Percentiles rank a stretch among this genome's conserved stretches.
These are phyloP conservation scores for Dallia pectoralis DNA, from an alignment of 2,797 vertebrate genomes.

Conservation along the genomic window DNA sequence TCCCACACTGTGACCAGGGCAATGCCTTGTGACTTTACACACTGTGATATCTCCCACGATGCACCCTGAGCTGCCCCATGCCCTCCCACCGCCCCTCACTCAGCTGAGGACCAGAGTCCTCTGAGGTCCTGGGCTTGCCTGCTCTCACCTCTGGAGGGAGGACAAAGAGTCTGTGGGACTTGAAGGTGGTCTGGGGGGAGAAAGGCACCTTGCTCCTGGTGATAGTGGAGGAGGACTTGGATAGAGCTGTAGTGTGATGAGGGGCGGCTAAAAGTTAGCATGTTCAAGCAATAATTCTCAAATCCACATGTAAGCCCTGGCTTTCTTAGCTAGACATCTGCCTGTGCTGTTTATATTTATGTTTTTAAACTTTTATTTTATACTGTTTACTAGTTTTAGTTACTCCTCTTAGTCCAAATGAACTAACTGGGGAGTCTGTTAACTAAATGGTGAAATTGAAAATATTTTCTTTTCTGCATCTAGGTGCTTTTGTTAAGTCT, in stretches of 20 bases:
- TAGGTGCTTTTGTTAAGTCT: constrained; percentile 1
- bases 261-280: constrained; percentile 51
- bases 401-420: constrained; percentile 17
- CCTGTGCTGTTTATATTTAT: constrained; percentile 37
- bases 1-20: constrained; percentile 64
- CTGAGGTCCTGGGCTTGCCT: constrained; percentile 52
- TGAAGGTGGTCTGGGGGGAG: constrained; percentile 11
- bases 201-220: constrained; percentile 38
- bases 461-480: neutral
- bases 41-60: constrained; percentile 83
- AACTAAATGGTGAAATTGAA: neutral
- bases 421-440: neutral
- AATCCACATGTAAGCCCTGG: constrained; percentile 40
- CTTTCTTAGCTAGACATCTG: constrained; percentile 34
- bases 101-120: constrained; percentile 47
- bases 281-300: constrained; percentile 73
- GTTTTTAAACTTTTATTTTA: constrained; percentile 41
- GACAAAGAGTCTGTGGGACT: constrained; percentile 34
- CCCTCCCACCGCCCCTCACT: constrained; percentile 64
- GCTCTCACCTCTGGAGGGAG: constrained; percentile 38
- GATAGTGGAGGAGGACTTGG: constrained; percentile 38
- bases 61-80: constrained; percentile 79
- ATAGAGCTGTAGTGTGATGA: constrained; percentile 36
- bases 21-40: constrained; percentile 74
- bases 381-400: constrained; percentile 29